Conservation (phyloP, 2,113 vertebrate species). For the Ochotona princeps region DNA sequence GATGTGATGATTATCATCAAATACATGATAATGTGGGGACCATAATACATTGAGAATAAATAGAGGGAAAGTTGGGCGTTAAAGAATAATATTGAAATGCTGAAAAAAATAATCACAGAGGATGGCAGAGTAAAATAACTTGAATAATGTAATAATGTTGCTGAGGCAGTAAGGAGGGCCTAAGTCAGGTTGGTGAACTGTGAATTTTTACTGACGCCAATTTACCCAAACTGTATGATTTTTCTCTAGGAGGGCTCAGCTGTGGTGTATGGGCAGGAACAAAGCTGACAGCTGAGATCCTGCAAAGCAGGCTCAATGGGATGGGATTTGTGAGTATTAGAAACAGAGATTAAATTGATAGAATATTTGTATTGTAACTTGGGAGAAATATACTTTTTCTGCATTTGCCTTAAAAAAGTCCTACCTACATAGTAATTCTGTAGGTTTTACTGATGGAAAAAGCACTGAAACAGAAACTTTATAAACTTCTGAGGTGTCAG, state of each 20-base stretch:
- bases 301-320: background rate
- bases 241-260: background rate
- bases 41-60: conserved; percentile 36
- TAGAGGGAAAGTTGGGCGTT: conserved; percentile 5
- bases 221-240: background rate
- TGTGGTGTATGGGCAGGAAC: background rate
- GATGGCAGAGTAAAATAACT: background rate
- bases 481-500: conserved; percentile 51
- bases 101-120: background rate
- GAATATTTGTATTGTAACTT: background rate
- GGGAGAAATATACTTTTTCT: background rate
- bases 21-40: background rate
- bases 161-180: background rate
- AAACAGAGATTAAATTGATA: conserved; percentile 19
- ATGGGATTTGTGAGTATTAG: background rate
- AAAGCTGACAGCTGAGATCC: conserved; percentile 14
- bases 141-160: background rate
- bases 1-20: background rate
- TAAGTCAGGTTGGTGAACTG: background rate
- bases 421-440: conserved; percentile 4
- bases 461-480: conserved; percentile 6
- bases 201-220: conserved; percentile 14
- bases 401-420: conserved; percentile 11
- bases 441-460: conserved; percentile 41
- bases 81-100: conserved; percentile 34